These are phyloP conservation scores for Caenorhabditis macrosperma DNA, from an alignment of 2,888 invertebrate genomes.

Conservation along the genomic window DNA sequence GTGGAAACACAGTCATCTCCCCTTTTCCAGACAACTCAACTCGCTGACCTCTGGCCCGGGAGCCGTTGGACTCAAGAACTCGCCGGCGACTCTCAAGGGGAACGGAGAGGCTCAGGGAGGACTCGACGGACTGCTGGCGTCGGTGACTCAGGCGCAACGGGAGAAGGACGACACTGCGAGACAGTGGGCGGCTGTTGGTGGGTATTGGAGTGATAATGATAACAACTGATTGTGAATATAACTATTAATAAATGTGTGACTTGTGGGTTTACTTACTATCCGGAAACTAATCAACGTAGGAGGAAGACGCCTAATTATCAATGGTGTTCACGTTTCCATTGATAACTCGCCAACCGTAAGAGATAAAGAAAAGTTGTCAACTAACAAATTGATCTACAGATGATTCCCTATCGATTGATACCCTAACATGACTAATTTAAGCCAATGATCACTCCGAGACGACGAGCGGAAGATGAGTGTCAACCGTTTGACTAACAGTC, in stretches of 20 bases:
- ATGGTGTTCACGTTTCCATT: no score
- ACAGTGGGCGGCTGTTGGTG: conserved; percentile 58
- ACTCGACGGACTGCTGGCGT: conserved; percentile 50
- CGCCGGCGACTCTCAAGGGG: conserved; percentile 52
- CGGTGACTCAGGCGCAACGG: conserved; percentile 24
- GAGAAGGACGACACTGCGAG: conserved; percentile 39
- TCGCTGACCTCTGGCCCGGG: conserved; percentile 41
- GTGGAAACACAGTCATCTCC: background rate
- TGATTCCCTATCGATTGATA: no score
- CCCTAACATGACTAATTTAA: no score
- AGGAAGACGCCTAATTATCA: no score
- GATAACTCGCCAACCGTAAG: no score
- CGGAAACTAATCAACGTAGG: no score
- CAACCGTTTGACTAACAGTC: no score
- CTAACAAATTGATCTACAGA: no score
- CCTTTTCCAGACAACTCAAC: conserved; percentile 40
- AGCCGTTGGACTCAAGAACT: conserved; percentile 42
- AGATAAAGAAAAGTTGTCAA: no score
- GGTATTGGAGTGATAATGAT: conserved; percentile 48
- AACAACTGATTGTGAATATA: background rate
- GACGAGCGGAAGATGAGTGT: no score
- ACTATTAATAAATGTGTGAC: background rate
- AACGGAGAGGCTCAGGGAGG: conserved; percentile 43
- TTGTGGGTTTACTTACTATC: no score
- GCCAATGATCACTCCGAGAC: no score